phyloP scores from a whole-genome alignment of 2,113 vertebrate genomes.

The Myodes glareolus region DNA sequence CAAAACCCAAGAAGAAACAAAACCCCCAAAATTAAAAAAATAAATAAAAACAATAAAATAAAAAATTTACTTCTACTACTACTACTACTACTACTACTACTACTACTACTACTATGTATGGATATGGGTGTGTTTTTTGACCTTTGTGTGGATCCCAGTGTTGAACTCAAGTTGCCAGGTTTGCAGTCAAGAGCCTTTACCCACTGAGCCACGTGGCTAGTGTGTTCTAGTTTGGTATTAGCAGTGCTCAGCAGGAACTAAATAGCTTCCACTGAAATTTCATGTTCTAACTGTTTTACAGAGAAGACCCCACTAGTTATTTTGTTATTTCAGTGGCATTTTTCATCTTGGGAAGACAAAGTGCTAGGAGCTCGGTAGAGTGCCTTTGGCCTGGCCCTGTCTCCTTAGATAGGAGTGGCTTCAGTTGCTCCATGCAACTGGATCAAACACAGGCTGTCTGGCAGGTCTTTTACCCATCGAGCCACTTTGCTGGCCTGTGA shows the following conservation, averaged over 20 bases:
- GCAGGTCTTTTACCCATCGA: background rate
- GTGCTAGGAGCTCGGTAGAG: background rate
- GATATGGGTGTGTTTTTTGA: background rate
- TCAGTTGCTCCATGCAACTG: background rate
- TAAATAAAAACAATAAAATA: background rate
- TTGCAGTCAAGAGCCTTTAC: background rate
- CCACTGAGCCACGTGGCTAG: no score
- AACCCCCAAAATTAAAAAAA: background rate
- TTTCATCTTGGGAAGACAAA: background rate
- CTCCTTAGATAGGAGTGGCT: background rate
- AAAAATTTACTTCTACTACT: background rate
- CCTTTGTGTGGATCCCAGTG: background rate
- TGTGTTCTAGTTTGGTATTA: background rate
- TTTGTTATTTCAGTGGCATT: background rate
- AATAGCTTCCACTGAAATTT: background rate
- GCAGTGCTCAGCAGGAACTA: background rate
- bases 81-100: background rate
- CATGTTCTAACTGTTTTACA: no score
- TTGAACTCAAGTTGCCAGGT: background rate
- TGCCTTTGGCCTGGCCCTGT: background rate
- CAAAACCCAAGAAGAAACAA: no score
- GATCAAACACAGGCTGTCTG: background rate
- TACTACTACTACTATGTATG: background rate
- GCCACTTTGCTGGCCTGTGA: background rate
- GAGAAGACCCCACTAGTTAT: background rate